A percentile compares a stretch with the other conserved stretches of the same genome.
Evolutionary conservation across 2,113 vertebrate species (phyloP).

Genomic region (Actinemys pallida): DNA sequence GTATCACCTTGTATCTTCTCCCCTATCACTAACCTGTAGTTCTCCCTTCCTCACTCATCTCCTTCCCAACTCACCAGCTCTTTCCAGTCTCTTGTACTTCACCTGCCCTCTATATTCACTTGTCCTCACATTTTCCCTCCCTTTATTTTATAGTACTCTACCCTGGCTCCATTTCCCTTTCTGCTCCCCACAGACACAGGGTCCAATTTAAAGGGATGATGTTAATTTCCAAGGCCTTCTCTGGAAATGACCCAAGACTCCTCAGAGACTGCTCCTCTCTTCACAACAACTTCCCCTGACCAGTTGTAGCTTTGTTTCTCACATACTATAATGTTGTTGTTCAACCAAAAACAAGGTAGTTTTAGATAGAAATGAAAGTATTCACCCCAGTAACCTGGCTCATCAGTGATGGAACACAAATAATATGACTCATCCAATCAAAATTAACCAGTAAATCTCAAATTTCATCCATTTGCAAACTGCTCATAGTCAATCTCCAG

Average conservation of each 20-base stretch:
- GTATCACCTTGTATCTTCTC: not conserved
- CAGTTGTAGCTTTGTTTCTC: not conserved
- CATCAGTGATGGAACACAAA: not conserved
- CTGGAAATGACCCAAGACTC: not conserved
- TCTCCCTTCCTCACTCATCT: not conserved
- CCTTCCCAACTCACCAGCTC: not conserved
- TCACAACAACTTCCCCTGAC: not conserved
- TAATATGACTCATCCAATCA: not conserved
- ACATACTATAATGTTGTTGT: not conserved
- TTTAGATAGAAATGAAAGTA: not conserved
- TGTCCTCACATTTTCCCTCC: not conserved
- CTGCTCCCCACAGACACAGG: not conserved
- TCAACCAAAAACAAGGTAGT: fast-evolving
- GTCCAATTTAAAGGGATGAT: not conserved
- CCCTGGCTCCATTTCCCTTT: not conserved
- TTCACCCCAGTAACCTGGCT: not conserved
- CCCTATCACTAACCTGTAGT: fast-evolving
- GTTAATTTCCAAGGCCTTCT: not conserved
- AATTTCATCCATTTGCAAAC: fast-evolving
- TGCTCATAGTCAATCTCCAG: not conserved
- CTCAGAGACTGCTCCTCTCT: not conserved
- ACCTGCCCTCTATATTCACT: not conserved
- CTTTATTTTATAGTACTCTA: not conserved
- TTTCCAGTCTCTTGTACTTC: not conserved
- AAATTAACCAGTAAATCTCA: not conserved